Conservation (phyloP, 35 echinoderm and acorn worm species). For the Acanthaster planci region DNA sequence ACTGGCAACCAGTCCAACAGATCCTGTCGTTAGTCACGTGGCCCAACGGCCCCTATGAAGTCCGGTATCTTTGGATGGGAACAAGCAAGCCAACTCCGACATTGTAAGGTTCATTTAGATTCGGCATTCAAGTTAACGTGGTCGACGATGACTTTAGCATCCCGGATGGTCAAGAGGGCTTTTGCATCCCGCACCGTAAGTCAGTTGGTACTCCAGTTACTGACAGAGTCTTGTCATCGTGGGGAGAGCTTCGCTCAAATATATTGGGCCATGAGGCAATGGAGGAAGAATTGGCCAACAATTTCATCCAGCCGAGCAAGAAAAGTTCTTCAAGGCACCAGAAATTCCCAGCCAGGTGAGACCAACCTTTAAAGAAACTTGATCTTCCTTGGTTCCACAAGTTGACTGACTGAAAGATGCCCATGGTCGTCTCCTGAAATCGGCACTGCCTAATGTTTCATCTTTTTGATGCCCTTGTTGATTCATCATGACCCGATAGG, state of each 20-base stretch:
- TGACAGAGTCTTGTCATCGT: neutral
- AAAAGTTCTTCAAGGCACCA: constrained; percentile 6
- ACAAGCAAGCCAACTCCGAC: no score
- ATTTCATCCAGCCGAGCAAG: neutral
- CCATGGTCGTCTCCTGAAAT: constrained; percentile 4
- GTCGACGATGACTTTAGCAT: no score
- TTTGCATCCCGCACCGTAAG: neutral
- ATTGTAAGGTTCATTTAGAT: no score
- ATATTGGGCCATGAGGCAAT: constrained; percentile 3
- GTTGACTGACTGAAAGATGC: neutral
- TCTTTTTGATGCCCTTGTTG: constrained; percentile 15
- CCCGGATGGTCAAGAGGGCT: neutral
- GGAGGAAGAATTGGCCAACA: neutral
- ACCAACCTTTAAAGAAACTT: constrained; percentile 1
- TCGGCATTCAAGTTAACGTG: no score
- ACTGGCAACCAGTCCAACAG: neutral
- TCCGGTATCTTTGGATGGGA: no score
- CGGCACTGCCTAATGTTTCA: neutral
- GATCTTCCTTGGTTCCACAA: constrained; percentile 5
- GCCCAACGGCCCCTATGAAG: no score
- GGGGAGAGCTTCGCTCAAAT: neutral
- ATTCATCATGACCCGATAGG: neutral
- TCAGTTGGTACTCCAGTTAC: neutral
- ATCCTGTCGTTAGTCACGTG: no score
- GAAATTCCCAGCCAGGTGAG: constrained; percentile 8